Base-by-base conservation (phyloP, 1,140 invertebrate genomes). In the Lucilia cuprina region DNA sequence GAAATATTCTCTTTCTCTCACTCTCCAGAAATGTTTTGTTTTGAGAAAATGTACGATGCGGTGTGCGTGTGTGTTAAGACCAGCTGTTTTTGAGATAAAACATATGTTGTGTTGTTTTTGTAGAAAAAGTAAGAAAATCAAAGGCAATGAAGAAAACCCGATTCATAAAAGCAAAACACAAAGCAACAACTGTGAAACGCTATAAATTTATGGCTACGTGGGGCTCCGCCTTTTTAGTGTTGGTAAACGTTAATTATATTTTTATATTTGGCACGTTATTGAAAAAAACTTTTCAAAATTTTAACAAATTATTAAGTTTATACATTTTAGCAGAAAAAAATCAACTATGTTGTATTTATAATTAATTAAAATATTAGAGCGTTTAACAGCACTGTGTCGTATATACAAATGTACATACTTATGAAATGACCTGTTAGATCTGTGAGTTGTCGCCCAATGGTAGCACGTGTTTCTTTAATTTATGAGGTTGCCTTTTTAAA, bases 71-170 rank as follows among this genome's bases (percentile, higher is more conserved):
- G 8, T 49, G 21, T 10, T 21, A 80, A 13, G 47, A 80, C 41
- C 77, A 80, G 77, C 77, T 80, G 77, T 80, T 80, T 80, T 80
- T 80, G 19, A 21, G 21, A 70, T 21, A 49, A 49, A 80, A 47
- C 77, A 80, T 80, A 80, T 80, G 77, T 25, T 80, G 77, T 21
- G 77, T 50, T 19, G 35, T 50, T 80, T 41, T 21, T 80, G 41
- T 80, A 21, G 41, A 19, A 50, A 49, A 50, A 49, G 2, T 12
- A 25, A 80, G 14, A 50, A 47, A 78, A 50, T 25, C 65, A 70
- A 80, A 25, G 19, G 0, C n/a, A 49, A 19, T 50, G 14, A 34
- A 14, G 13, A 14, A 13, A 77, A 35, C 74, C 12, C 13, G 12
- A 14, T 21, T 49, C 41, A 49, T 21, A 80, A 80, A 80, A 49